Evolutionary conservation across 2,888 invertebrate species (phyloP), one percentile per base, ranked within the genome.

Genomic region (Chalcosyrphus nemorum): DNA sequence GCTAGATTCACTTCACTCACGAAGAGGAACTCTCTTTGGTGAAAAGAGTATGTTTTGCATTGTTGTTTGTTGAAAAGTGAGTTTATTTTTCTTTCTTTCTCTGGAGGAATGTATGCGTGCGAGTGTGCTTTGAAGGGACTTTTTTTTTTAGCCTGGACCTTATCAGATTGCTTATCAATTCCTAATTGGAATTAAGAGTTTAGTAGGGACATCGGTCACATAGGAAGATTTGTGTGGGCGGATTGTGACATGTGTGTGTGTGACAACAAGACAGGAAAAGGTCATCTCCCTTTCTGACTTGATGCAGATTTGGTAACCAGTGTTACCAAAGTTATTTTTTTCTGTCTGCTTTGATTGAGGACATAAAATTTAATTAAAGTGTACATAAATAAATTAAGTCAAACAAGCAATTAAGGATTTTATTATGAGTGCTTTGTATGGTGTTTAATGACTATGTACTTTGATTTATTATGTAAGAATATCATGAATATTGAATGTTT

Each of bases 251-350:
- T 9, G 15, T 24, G 59, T 3, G 7, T 57, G 57, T 41, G 19
- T 52, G 47, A 27, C 19, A 29, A 43, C 27, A 5, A 45, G 45
- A 41, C 43, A 52, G 50, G 72, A 15, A 65, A 65, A 74, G 74
- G 74, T 74, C 74, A 65, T 74, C 45, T 74, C 63, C 74, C 65
- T 74, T 47, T 56, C 35, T 57, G 56, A n/a, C n/a, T n/a, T 43
- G 45, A 63, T 57, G 70, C 43, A 47, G 47, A 68, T 21, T 68
- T 21, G 7, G 13, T 32, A 27, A 27, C 57, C 47, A 57, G 59
- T 71, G 71, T 52, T 59, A 50, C 71, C 59, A 71, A 27, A 24
- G 6, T 19, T 2, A 15, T 7, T 2, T 47, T 59, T 29, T 17
- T 32, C 19, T 7, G 21, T 4, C 45, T 15, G n/a, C n/a, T n/a